Evolutionary conservation across 2,113 vertebrate genomes (phyloP).

Genomic region (Narcine bancroftii): DNA sequence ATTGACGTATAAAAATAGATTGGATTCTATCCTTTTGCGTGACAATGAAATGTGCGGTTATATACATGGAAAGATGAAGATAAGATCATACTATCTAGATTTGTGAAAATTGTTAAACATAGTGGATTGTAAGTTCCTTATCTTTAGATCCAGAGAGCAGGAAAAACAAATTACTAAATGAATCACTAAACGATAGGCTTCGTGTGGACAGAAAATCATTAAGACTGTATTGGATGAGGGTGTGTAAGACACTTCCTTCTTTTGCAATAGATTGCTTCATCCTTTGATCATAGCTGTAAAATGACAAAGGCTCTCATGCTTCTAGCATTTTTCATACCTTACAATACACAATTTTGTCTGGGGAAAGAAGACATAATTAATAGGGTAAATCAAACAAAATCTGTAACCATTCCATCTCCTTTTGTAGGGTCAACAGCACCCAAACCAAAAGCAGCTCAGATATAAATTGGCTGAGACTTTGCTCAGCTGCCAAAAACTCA

Average conservation of each 20-base stretch:
- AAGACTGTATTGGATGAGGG: neutral
- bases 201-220: conserved; percentile 32
- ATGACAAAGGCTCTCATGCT: neutral
- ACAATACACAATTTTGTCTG: neutral
- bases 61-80: conserved; percentile 18
- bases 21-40: neutral
- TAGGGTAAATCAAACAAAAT: neutral
- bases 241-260: neutral
- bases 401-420: neutral
- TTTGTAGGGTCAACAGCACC: neutral
- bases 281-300: neutral
- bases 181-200: conserved; percentile 29
- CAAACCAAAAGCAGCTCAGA: neutral
- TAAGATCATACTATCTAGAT: conserved; percentile 23
- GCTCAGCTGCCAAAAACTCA: neutral
- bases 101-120: conserved; percentile 28
- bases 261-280: neutral
- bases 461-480: neutral
- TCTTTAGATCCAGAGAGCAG: conserved; percentile 13
- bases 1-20: neutral
- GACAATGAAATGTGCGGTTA: conserved; percentile 26
- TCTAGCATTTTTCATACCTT: neutral
- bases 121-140: conserved; percentile 20
- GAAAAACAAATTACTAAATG: conserved; percentile 31
- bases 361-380: neutral